These are phyloP conservation scores for Aphelocoma californica DNA, from an alignment of 2,797 vertebrate genomes.

Conservation along the genomic window DNA sequence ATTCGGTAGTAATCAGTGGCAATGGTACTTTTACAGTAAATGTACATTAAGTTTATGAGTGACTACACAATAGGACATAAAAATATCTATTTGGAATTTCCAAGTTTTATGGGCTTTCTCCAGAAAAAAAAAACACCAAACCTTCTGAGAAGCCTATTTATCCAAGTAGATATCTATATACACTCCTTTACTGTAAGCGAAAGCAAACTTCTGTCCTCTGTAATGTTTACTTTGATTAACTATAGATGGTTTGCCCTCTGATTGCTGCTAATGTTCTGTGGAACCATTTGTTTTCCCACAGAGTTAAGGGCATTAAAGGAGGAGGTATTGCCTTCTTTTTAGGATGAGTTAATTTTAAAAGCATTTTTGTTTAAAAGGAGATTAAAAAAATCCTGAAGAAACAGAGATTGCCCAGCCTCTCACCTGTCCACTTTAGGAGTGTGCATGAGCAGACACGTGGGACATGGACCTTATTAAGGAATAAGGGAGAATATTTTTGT, in stretches of 20 bases:
- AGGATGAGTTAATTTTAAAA: background rate
- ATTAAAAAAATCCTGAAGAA: background rate
- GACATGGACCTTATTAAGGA: background rate
- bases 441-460: background rate
- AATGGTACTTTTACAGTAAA: background rate
- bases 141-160: background rate
- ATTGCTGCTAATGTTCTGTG: background rate
- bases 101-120: constrained; percentile 3
- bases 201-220: background rate
- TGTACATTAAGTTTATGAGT: background rate
- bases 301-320: background rate
- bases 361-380: background rate
- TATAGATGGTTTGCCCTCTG: background rate
- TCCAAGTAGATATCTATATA: background rate
- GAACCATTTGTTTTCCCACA: background rate
- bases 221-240: background rate
- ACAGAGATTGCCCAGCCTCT: background rate
- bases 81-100: background rate
- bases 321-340: background rate
- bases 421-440: background rate
- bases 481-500: background rate
- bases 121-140: background rate
- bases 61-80: background rate
- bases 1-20: background rate
- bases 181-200: background rate